A percentile compares a stretch with the other conserved stretches of the same genome.
Conservation (phyloP, 2,888 invertebrate genomes). For the Galerucella pusilla region DNA sequence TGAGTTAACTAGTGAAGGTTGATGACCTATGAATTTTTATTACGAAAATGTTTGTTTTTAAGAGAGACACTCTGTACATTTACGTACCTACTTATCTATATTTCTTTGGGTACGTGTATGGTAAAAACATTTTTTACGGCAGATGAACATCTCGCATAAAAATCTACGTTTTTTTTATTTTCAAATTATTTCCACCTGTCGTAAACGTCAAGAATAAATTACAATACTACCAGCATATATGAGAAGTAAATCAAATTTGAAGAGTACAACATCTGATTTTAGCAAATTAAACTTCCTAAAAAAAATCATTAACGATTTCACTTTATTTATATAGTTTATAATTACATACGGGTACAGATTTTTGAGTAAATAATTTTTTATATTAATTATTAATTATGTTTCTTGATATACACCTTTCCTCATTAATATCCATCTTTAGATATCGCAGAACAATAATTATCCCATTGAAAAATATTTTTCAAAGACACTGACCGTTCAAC, state of each 20-base stretch:
- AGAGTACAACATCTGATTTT: not conserved
- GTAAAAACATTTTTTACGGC: too few relatives aligned
- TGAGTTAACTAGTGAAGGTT: not conserved
- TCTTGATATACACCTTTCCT: too few relatives aligned
- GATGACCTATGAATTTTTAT: not conserved
- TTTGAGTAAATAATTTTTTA: not conserved
- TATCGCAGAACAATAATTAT: too few relatives aligned
- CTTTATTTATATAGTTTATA: not conserved
- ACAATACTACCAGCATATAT: not conserved
- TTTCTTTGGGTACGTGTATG: too few relatives aligned
- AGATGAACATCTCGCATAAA: too few relatives aligned
- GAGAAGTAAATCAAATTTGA: not conserved
- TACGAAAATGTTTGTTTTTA: not conserved
- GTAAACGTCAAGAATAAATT: not conserved
- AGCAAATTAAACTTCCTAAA: not conserved
- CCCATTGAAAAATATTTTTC: too few relatives aligned
- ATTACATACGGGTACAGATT: slow-evolving; percentile 5
- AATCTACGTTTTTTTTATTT: too few relatives aligned
- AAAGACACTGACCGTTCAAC: too few relatives aligned
- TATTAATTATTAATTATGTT: not conserved
- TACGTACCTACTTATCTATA: too few relatives aligned
- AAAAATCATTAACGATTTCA: not conserved
- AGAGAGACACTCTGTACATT: too few relatives aligned
- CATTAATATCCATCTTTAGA: too few relatives aligned
- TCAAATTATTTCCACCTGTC: not conserved